These are phyloP conservation scores for Lucilia sericata DNA, from an alignment of 1,140 invertebrate species.

Conservation along the genomic window DNA sequence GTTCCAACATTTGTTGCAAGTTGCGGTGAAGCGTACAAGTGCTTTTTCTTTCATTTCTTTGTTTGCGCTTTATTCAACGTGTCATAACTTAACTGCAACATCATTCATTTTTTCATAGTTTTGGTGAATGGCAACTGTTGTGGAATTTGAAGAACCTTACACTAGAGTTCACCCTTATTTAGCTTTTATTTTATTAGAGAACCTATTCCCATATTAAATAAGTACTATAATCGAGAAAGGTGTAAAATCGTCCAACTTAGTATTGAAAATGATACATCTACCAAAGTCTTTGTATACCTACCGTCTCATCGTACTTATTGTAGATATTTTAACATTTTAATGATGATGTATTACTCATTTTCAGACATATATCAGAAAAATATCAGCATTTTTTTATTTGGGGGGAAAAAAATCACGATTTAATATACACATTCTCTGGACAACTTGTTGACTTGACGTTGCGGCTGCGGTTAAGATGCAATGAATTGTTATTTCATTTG, in stretches of 20 bases:
- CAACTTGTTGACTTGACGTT: neutral
- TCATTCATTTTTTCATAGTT: neutral
- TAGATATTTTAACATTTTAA: neutral
- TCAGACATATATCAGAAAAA: neutral
- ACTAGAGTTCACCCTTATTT: no score
- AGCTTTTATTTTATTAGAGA: no score
- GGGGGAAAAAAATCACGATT: neutral
- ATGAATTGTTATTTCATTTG: neutral
- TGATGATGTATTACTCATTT: neutral
- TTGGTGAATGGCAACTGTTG: no score
- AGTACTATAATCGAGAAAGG: no score
- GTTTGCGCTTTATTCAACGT: neutral
- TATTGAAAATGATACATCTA: no score
- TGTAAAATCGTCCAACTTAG: no score
- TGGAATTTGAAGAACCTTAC: no score
- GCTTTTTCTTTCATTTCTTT: neutral
- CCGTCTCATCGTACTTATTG: neutral
- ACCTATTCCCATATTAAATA: no score
- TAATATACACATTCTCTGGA: neutral
- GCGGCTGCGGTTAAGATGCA: neutral
- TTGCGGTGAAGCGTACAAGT: neutral
- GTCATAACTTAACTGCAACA: slow-evolving; percentile 26
- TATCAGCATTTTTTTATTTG: neutral
- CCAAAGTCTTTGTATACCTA: no score
- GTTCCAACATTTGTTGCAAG: neutral